Evolutionary conservation across 2,113 vertebrate species (phyloP), one percentile per base, ranked within the genome.

Genomic region (Chaetorhynchus papuensis): DNA sequence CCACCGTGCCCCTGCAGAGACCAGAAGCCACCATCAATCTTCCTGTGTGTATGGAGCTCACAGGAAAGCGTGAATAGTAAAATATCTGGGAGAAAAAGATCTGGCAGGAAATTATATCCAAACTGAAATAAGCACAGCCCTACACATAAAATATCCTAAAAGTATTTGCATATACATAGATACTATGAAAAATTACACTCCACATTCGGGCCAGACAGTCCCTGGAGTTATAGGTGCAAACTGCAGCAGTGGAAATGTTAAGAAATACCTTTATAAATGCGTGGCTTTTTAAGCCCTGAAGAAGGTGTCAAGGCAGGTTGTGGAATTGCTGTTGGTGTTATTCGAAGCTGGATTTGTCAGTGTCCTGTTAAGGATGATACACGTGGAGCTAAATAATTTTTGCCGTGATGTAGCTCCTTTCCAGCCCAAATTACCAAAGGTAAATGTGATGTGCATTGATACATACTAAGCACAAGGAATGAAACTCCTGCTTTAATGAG

Each of bases 341-440:
- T 89, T 95, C 5, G 19, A 94, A 31, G 77, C 75, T 89, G 77
- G 41, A 82, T 96, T 85, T 95, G 66, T 75, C 90, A 59, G 39
- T 63, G 47, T 53, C 68, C 70, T 94, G 78, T 93, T 96, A 96
- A 84, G 70, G 63, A 85, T 96, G 80, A 95, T 86, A 31, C 83
- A 96, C 33, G 1, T 33, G 35, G 41, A 92, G 44, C 41, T 94
- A 96, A 91, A 87, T 85, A 16, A 87, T 83, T 96, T 94, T 84
- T 95, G 70, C 91, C 66, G 39, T 24, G 63, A 85, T 86, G 63
- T 66, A 94, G 63, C 65, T 84, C 68, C 70, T 83, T 96, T 85
- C 89, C 66, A 83, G 78, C 24, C 86, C 65, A 83, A 86, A 96
- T 81, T 64, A 96, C 60, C 61, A 80, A 35, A 89, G 39, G 63